Evolutionary conservation across 2,888 invertebrate species (phyloP), one percentile per base, ranked within the genome.

Genomic region (Dynastes grantii): DNA sequence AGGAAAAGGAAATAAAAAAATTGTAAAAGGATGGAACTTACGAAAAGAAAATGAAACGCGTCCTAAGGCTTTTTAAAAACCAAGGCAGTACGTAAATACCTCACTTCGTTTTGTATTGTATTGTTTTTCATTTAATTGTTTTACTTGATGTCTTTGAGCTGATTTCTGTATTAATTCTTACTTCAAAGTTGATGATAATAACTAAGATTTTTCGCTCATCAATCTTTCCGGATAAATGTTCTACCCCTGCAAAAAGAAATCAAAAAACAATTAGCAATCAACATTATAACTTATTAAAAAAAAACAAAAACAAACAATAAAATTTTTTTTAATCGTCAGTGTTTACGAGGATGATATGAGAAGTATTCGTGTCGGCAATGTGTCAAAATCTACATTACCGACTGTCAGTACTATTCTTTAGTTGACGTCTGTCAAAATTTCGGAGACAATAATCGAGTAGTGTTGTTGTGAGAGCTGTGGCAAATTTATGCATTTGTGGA

Each of bases 181-280:
- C 73, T 61, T 75, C 61, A 61, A 79, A 63, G 77, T 76, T 73
- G 81, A 71, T 61, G 76, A 65, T 76, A 77, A 77, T 76, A 77
- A 78, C 80, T 79, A 79, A 71, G 45, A 61, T 76, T 76, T 70
- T 16, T 49, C 22, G 49, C 76, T 75, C 76, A 78, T 94, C 93
- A 95, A 91, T 95, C 95, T 91, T 94, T 94, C 89, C 96, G 93
- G 87, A 95, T 92, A 89, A 96, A 96, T 87, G 96, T 96, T 92
- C 93, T 93, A 87, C 96, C 96, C 87, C 96, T 96, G 91, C 8
- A 91, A 91, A 84, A 83, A 86, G 84, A 82, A 80, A 83, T 71
- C 4, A 80, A 53, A 61, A n/a, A 51, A 37, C 6, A 71, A 53
- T 73, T 65, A 65, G 65, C 32, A 78, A 55, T 58, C 2, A 51